Percentiles rank a stretch among this genome's conserved stretches.
These are phyloP conservation scores for Dendroctonus valens DNA, from an alignment of 1,140 invertebrate species.

Conservation along the genomic window DNA sequence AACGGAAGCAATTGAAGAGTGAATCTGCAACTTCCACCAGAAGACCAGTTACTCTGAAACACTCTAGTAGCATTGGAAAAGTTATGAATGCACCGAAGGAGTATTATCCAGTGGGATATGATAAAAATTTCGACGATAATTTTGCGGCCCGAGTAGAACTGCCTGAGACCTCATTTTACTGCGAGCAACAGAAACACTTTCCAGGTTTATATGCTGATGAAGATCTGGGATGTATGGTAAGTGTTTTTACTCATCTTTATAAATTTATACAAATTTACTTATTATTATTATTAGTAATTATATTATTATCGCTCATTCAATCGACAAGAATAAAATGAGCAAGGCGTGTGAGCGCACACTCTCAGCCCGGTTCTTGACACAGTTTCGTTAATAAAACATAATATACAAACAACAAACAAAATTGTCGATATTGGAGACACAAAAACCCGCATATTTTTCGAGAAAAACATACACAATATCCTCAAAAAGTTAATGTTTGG, in stretches of 20 bases:
- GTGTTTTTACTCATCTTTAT: constrained; percentile 31
- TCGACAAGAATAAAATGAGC: too few relatives aligned
- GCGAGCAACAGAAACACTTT: constrained; percentile 86
- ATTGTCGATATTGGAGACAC: too few relatives aligned
- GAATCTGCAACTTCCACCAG: constrained; percentile 41
- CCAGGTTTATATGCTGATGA: constrained; percentile 87
- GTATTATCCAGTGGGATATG: constrained; percentile 82
- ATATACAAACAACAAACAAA: too few relatives aligned
- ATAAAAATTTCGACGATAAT: constrained; percentile 85
- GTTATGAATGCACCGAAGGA: constrained; percentile 87
- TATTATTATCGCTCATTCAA: too few relatives aligned
- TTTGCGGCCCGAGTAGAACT: constrained; percentile 80
- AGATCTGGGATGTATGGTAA: constrained; percentile 88
- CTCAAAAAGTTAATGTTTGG: too few relatives aligned
- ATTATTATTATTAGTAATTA: too few relatives aligned
- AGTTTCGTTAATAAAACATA: too few relatives aligned
- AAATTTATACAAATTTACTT: too few relatives aligned
- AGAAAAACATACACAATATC: too few relatives aligned
- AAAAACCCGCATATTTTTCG: too few relatives aligned
- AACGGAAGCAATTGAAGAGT: constrained; percentile 38
- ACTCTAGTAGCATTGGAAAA: constrained; percentile 57
- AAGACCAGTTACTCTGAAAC: constrained; percentile 39
- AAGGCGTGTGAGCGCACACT: too few relatives aligned
- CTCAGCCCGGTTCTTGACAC: too few relatives aligned
- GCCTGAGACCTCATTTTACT: constrained; percentile 83